These are phyloP conservation scores for Netelia melanura DNA, from an alignment of 2,888 invertebrate genomes.

Conservation along the genomic window DNA sequence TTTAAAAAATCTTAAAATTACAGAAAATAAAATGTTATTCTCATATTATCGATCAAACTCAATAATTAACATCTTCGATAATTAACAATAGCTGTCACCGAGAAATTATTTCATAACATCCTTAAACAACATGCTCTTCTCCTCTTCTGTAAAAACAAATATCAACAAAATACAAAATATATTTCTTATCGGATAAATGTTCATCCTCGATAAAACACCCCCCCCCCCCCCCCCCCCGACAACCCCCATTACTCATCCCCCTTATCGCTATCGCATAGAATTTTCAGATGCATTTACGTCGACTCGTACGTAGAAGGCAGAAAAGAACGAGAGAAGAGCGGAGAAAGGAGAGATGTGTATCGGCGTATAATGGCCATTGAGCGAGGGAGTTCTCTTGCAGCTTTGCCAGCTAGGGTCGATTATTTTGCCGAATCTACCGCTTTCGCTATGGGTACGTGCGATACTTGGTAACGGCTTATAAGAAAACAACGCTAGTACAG, in stretches of 20 bases:
- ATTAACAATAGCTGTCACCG: too few relatives aligned
- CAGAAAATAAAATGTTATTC: not conserved
- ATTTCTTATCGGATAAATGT: too few relatives aligned
- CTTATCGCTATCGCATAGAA: too few relatives aligned
- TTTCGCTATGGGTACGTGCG: conserved; percentile 42
- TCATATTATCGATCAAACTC: too few relatives aligned
- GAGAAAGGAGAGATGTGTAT: conserved; percentile 53
- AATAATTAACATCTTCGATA: too few relatives aligned
- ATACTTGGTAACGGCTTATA: conserved; percentile 45
- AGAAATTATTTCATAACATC: too few relatives aligned
- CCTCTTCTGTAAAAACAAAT: too few relatives aligned
- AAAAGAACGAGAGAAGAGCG: conserved; percentile 10
- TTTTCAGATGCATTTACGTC: not conserved
- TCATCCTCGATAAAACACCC: too few relatives aligned
- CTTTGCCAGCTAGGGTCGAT: conserved; percentile 49
- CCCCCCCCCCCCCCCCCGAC: too few relatives aligned
- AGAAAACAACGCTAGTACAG: conserved; percentile 1
- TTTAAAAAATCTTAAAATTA: not conserved
- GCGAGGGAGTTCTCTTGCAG: conserved; percentile 36
- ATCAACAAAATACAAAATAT: too few relatives aligned
- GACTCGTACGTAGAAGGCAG: not conserved
- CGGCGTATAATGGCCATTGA: conserved; percentile 44
- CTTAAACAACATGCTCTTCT: too few relatives aligned
- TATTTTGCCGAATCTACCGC: conserved; percentile 37
- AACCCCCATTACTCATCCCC: too few relatives aligned